These are phyloP conservation scores for Saccopteryx leptura DNA, from an alignment of 2,113 vertebrate genomes.

Conservation along the genomic window DNA sequence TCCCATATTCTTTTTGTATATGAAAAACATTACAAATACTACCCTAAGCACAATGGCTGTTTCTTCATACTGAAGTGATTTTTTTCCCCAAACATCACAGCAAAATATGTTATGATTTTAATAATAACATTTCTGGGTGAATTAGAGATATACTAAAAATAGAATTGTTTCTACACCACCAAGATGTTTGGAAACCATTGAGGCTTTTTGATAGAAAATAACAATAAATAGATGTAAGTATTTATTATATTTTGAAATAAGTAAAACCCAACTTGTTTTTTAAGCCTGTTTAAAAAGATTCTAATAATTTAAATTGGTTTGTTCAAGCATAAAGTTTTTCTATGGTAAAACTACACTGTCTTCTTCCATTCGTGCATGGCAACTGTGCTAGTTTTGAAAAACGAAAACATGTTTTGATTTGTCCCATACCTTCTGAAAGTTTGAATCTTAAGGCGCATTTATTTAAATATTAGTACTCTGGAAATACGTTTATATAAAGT, in stretches of 20 bases:
- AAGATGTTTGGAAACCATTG: background rate
- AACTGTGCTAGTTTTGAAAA: background rate
- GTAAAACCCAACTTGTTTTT: background rate
- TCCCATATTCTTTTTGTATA: background rate
- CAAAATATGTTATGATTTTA: background rate
- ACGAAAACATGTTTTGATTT: background rate
- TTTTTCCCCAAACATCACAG: background rate
- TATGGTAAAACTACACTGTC: background rate
- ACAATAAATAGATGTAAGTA: background rate
- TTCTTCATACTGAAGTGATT: background rate
- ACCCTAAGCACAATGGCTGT: background rate
- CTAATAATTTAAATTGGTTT: background rate
- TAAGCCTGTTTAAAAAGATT: slow-evolving; percentile 5
- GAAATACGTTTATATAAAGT: slow-evolving; percentile 20
- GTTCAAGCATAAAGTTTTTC: background rate
- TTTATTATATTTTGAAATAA: slow-evolving; percentile 10
- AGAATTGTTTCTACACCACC: background rate
- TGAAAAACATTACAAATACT: background rate
- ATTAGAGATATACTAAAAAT: background rate
- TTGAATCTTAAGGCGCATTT: background rate
- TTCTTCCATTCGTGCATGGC: background rate
- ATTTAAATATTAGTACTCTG: background rate
- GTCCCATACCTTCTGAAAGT: background rate
- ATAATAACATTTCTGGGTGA: background rate
- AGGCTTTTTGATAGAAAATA: background rate